Base-by-base conservation (phyloP, 1,140 invertebrate genomes). In the Medauroidea extradentata region DNA sequence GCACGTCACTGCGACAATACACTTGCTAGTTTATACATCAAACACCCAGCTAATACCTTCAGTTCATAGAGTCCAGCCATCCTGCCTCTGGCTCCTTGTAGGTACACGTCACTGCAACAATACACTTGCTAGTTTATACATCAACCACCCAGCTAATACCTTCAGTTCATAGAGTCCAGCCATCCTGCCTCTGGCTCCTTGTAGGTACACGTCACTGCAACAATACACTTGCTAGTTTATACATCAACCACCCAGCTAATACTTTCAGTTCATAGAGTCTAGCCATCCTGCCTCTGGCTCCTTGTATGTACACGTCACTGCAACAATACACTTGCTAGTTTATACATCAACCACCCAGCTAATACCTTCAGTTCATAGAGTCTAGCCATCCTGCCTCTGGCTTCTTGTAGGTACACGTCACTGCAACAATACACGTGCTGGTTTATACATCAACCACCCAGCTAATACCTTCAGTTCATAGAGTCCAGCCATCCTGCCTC, bases 121-220 rank as follows among this genome's bases (percentile, higher is more conserved):
- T 7, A n/a, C n/a, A n/a, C n/a, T n/a, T n/a, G n/a, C n/a, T n/a
- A n/a, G n/a, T n/a, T n/a, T n/a, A n/a, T n/a, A n/a, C n/a, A n/a
- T n/a, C n/a, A n/a, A n/a, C n/a, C n/a, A n/a, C n/a, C n/a, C n/a
- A n/a, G n/a, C n/a, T n/a, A n/a, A n/a, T n/a, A n/a, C n/a, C n/a
- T n/a, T n/a, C 88, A 88, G 72, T 88, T 89, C 49, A 86, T 75
- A 72, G 91, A 91, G 68, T 91, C 88, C 39, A 89, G 83, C 89
- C 89, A 93, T 5, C 88, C 86, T 3, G 70, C 56, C 13, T 73
- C 58, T 2, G 76, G 77, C 51, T 78, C 75, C 23, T 64, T 63
- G 23, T 69, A 71, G 1, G 74, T 65, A 0, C 71, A 71, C 18
- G 74, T 67, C 2, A 78, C 76, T 76, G 62, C 27, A 68, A 68